A percentile compares a stretch with the other conserved stretches of the same genome.
Evolutionary conservation across 2,888 invertebrate genomes (phyloP).

Genomic region (Rhabditoides inermis): DNA sequence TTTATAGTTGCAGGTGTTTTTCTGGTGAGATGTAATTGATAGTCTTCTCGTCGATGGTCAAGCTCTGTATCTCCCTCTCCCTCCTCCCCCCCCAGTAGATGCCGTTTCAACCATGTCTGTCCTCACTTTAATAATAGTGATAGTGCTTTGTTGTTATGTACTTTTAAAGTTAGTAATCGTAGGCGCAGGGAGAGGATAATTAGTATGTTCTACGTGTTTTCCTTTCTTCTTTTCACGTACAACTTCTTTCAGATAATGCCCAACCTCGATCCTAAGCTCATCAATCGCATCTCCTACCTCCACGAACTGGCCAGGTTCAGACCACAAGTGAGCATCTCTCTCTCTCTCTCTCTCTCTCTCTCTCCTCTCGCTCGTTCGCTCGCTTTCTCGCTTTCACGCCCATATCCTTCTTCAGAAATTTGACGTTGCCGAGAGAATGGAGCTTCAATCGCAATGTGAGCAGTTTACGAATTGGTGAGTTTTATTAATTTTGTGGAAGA

Average conservation of each 20-base stretch:
- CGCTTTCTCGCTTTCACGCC: background rate
- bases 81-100: no score
- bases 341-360: slow-evolving; percentile 1
- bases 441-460: slow-evolving; percentile 21
- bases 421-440: slow-evolving; percentile 25
- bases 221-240: background rate
- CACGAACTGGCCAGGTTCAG: slow-evolving; percentile 25
- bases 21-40: no score
- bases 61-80: no score
- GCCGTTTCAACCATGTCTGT: no score
- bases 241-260: slow-evolving; percentile 14
- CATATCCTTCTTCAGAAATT: slow-evolving; percentile 24
- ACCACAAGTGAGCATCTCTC: slow-evolving; percentile 12
- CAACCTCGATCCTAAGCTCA: slow-evolving; percentile 17
- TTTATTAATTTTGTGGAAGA: background rate
- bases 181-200: no score
- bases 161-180: no score
- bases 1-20: no score
- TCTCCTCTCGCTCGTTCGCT: background rate
- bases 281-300: slow-evolving; percentile 29
- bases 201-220: background rate
- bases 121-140: no score
- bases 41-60: no score
- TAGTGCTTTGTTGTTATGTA: no score
- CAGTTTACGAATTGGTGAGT: slow-evolving; percentile 29